Base-by-base conservation (phyloP, 2,797 vertebrate species). In the Echeneis naucrates region DNA sequence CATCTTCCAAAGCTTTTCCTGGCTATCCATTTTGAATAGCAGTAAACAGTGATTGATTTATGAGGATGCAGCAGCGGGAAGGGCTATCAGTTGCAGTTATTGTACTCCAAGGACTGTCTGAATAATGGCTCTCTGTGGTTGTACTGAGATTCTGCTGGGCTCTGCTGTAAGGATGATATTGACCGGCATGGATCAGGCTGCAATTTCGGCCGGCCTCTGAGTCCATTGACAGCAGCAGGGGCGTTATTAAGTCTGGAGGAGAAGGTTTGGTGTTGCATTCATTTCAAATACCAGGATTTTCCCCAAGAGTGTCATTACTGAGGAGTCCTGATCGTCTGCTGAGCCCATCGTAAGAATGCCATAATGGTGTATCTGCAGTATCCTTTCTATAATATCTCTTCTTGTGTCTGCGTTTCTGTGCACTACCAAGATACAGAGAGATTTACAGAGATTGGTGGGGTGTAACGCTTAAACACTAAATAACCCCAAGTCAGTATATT, bases 1-100 rank as follows among this genome's bases (percentile, higher is more conserved):
- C 47, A 42, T 79, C 16, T 81, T 27, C 40, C 64, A 58, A 72
- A 75, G 78, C 66, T 50, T 76, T 57, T 75, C 69, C 54, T 45
- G 59, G 63, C 72, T 56, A 58, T 84, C 68, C 37, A 26, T 32
- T 83, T 66, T 82, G 77, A 89, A 86, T 68, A 52, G 75, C 73
- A 69, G 24, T 77, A 83, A 92, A 88, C 72, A 78, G 84, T 84
- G 76, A 87, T 78, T 90, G 90, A 91, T 90, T 92, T 84, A 87
- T 88, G 84, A 84, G 71, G 74, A 88, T 76, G 74, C 77, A 84
- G 86, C 80, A 79, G 86, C 82, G 70, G 83, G 82, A 74, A 77
- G 78, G 56, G 75, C 87, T 82, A 88, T 92, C 85, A 84, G 61
- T 83, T 77, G 82, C 76, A 63, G 83, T 88, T 88, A 92, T 89